Base-by-base conservation (phyloP, 2,113 vertebrate species). In the Indicator maculatus region DNA sequence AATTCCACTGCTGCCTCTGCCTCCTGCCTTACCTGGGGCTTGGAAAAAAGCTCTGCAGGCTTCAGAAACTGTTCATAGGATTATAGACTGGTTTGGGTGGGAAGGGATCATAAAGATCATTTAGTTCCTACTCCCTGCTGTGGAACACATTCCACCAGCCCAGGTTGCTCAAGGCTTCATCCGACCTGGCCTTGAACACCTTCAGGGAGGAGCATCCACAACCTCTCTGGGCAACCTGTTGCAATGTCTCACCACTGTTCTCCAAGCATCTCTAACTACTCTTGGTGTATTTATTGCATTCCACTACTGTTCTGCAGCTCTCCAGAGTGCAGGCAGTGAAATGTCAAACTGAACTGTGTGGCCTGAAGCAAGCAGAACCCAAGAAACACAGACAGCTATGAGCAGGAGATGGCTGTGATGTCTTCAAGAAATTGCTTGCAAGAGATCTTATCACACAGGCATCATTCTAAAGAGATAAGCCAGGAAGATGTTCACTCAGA, bases 291-390 rank as follows among this genome's bases (percentile, higher is more conserved):
- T 47, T 12, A 19, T 19, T 0, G 31, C 13, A 28, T 45, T 14
- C 65, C 58, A 47, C 17, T 23, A 26, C 39, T 5, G 8, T 59
- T 20, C 7, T 1, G 23, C 18, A 59, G 31, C 27, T 38, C 5
- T 53, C 38, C 39, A 16, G 24, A 18, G 31, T 39, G 7, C 2
- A 52, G 28, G 5, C 55, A 55, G 20, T 4, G 60, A 73, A 45
- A 69, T 1, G 16, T 3, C 2, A 0, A 31, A 14, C 24, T 52
- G 10, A 61, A 8, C 20, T 28, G 53, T 2, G 3, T 52, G 50
- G 1, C 67, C 73, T 3, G 3, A 11, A 33, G 33, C 47, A 47
- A 15, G 3, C 15, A 26, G 52, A 30, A 50, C 28, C 5, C 7
- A 56, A n/a, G 16, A 19, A 16, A 19, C 23, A 20, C 1, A 23